Conservation (phyloP, 2,113 vertebrate genomes). For the Eptesicus fuscus region DNA sequence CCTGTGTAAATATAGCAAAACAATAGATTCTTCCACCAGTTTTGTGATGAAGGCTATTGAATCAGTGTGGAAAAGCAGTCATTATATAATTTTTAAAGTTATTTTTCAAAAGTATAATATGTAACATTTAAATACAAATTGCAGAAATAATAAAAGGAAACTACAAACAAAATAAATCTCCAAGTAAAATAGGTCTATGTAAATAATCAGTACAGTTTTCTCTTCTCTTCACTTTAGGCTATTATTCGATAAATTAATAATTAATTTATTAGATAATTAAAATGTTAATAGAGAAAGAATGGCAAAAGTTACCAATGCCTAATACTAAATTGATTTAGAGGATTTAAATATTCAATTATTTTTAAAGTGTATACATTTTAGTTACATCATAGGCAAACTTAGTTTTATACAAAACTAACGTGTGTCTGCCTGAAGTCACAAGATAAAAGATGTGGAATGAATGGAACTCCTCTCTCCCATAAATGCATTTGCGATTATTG, state of each 20-base stretch:
- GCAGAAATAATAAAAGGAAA: not conserved
- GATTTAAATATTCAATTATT: not conserved
- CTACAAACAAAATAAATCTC: not conserved
- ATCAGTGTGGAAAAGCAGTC: not conserved
- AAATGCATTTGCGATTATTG: not conserved
- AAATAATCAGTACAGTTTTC: not conserved
- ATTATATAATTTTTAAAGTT: not conserved
- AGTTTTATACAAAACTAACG: not conserved
- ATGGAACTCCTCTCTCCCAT: not conserved
- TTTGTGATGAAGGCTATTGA: not conserved
- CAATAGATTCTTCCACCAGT: not conserved
- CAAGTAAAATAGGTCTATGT: slow-evolving; percentile 1
- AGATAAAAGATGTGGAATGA: not conserved
- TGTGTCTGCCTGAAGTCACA: not conserved
- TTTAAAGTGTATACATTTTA: slow-evolving; percentile 17
- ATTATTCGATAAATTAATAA: not conserved
- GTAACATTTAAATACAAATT: slow-evolving; percentile 14
- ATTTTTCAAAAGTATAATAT: slow-evolving; percentile 7
- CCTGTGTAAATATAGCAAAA: not conserved
- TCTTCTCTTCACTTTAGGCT: not conserved
- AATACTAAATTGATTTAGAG: not conserved
- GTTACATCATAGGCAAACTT: not conserved
- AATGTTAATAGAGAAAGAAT: not conserved
- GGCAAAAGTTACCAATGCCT: not conserved
- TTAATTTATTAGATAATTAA: slow-evolving; percentile 25